These are phyloP conservation scores for Apodemia zela DNA, from an alignment of 2,888 invertebrate species.

Conservation along the genomic window DNA sequence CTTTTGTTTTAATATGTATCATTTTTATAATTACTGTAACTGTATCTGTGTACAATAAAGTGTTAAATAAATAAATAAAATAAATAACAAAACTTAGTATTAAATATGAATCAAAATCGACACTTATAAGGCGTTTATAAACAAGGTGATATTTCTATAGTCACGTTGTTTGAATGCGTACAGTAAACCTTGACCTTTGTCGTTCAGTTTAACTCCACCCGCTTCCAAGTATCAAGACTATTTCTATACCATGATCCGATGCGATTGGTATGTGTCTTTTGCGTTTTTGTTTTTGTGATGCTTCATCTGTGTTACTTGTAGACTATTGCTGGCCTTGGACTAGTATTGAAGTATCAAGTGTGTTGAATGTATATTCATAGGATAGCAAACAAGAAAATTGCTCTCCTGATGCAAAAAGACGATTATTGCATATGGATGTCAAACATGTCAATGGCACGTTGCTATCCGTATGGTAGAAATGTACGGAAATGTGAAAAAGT, in stretches of 20 bases:
- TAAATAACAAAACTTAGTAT: no score
- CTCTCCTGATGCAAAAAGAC: no score
- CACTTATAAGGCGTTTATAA: background rate
- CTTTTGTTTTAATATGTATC: no score
- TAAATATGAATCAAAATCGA: background rate
- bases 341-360: background rate
- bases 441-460: no score
- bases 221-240: constrained; percentile 13
- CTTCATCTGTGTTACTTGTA: background rate
- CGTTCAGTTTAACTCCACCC: constrained; percentile 7
- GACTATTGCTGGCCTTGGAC: background rate
- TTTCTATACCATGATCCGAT: constrained; percentile 6
- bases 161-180: constrained; percentile 23
- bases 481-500: no score
- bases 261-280: constrained; percentile 8
- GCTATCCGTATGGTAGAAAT: no score
- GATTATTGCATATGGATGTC: no score
- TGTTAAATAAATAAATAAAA: no score
- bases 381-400: no score
- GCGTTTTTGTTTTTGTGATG: constrained; percentile 2
- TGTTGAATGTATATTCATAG: no score
- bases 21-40: no score
- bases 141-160: constrained; percentile 29
- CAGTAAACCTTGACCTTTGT: constrained; percentile 11
- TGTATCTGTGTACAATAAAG: no score